Conservation (phyloP, 2,797 vertebrate genomes). For the Cryptoprocta ferox region DNA sequence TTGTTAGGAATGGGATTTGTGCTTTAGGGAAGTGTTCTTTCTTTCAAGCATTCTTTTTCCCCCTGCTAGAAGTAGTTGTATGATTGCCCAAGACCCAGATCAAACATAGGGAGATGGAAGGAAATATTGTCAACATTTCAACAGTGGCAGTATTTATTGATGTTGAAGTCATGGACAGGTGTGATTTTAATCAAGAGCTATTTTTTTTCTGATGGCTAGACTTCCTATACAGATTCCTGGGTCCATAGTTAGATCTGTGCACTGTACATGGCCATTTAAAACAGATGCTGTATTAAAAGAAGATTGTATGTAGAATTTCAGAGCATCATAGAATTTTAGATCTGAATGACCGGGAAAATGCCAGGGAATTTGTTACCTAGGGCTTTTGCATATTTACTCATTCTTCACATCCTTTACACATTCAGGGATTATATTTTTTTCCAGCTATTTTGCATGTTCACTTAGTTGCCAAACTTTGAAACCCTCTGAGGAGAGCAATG, state of each 20-base stretch:
- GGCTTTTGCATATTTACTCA: neutral
- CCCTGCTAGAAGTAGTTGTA: neutral
- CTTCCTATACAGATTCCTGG: neutral
- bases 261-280: neutral
- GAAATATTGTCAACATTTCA: slow-evolving; percentile 21
- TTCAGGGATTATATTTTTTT: slow-evolving; percentile 23
- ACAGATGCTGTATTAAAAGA: neutral
- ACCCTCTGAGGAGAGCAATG: slow-evolving; percentile 51
- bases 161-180: neutral
- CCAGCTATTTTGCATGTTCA: slow-evolving; percentile 52
- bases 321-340: neutral
- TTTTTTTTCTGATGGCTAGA: neutral
- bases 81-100: neutral
- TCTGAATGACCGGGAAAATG: neutral
- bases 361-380: neutral
- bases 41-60: neutral
- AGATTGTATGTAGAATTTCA: neutral
- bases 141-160: neutral
- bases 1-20: slow-evolving; percentile 48
- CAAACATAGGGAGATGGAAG: slow-evolving; percentile 14
- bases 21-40: slow-evolving; percentile 10
- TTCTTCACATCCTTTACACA: neutral
- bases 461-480: slow-evolving; percentile 60
- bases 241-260: neutral
- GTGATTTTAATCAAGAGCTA: slow-evolving; percentile 40